Evolutionary conservation across 2,797 vertebrate genomes (phyloP), one percentile per base, ranked within the genome.

Genomic region (Chloroceryle amazona): DNA sequence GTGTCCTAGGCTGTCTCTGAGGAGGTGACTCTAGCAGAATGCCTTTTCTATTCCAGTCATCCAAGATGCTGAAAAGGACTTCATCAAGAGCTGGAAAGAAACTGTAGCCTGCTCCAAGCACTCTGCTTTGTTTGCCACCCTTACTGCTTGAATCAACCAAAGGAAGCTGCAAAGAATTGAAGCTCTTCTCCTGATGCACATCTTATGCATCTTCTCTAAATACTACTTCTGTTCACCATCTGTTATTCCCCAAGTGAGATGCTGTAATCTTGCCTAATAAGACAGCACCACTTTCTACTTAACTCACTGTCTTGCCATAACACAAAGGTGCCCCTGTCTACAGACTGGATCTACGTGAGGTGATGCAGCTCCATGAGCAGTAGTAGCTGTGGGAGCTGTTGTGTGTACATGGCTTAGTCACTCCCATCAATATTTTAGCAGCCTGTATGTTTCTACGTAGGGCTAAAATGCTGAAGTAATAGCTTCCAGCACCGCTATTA

Each of bases 321-420:
- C 6, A 68, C 10, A 31, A 74, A 92, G 35, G 19, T 29, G 37
- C 42, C 81, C 42, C 81, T 65, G 49, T 39, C 63, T 62, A 39
- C 42, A 80, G n/a, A 13, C 60, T 74, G 68, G 44, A 52, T 71
- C 54, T 70, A 61, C 0, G 0, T 0, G 3, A 54, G 44, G 25
- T 47, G 65, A 78, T 2, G 4, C 25, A 49, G 68, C 15, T 63
- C 52, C 28, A 47, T 0, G 6, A 29, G 17, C 52, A 87, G 58
- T 63, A 81, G 47, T 33, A 88, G 20, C 49, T 44, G 66, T 9
- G 83, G 80, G 73, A 90, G 72, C 25, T 63, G 42, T 16, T 60
- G 28, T 20, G 13, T 26, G 68, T 28, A 54, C 29, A 11, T 1
- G 22, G 46, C 37, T 84, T 60, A 44, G 23, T 63, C 26, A 49